Evolutionary conservation across 1,140 invertebrate genomes (phyloP), one percentile per base, ranked within the genome.

Genomic region (Leptestheria dahalacensis): DNA sequence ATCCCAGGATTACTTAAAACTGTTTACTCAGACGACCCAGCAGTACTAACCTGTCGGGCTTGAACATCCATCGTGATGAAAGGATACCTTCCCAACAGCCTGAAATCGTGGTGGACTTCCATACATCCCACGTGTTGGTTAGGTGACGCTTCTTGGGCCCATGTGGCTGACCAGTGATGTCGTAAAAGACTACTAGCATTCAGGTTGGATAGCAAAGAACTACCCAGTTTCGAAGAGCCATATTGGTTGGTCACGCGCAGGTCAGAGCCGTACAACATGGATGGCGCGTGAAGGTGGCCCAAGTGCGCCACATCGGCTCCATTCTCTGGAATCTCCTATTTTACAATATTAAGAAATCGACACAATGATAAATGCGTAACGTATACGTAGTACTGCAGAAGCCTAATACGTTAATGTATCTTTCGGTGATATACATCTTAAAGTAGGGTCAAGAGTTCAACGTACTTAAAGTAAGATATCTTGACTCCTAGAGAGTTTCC

Each of bases 251-350:
- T 71, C 70, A 47, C 72, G 64, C 60, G 67, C 25, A 77, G 68
- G 55, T 77, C 71, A 1, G 75, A 69, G 26, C 81, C 77, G 24
- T 77, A 65, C 41, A 87, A 64, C 65, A 84, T 69, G 29, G 75
- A 67, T 20, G 79, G 71, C 24, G 77, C 78, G 64, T 94, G 90
- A 0, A 94, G 76, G 0, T 82, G 78, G 54, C 77, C 78, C 11
- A 95, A 73, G 68, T 94, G 91, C 0, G 83, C 82, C 1, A 84
- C 73, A 68, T 95, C 91, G 0, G 88, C 86, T 0, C 88, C 91
- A 66, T 95, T 95, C 71, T 94, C 90, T 1, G 90, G 88, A 48
- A 94, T 87, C 67, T 94, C 91, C 84, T 93, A 68, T 10, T n/a
- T n/a, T n/a, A n/a, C n/a, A 56, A 1, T 41, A 41, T 9, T 41